Evolutionary conservation across 2,113 vertebrate genomes (phyloP), one percentile per base, ranked within the genome.

Genomic region (Daphoenositta chrysoptera): DNA sequence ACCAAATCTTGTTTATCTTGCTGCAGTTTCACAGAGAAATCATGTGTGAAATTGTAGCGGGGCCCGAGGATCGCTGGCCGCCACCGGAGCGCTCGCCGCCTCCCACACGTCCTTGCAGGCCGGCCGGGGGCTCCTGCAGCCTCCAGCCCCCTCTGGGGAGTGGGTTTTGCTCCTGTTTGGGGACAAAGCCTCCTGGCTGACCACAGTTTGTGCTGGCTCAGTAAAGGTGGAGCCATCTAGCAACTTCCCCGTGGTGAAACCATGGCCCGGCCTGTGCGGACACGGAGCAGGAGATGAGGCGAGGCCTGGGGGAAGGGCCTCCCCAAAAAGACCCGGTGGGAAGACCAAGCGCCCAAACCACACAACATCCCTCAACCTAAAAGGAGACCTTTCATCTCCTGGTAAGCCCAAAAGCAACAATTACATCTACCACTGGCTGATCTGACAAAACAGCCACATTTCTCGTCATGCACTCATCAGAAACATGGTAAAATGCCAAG

Each of bases 1-100:
- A 96, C 94, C 87, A 97, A 97, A 97, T 97, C 94, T 66, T 97
- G 96, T 98, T 98, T 97, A 97, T 97, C 97, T 96, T 97, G 98
- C 91, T 98, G 97, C 88, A 48, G 84, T 94, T 97, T 97, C 97
- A 31, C 92, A 77, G 91, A 96, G 95, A 96, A 96, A 97, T 97
- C 87, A 79, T 94, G 95, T 98, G 98, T 98, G 97, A 98, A 97
- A 96, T 98, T 98, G 98, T 94, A 97, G 96, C 33, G 20, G 95
- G 91, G 64, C 87, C 96, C 47, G 66, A 87, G 16, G 3, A 60
- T n/a, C 0, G 0, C 75, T 16, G 78, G 56, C 54, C 40, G 0
- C 31, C 26, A 22, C 57, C 27, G 13, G 11, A 3, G 75, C 3
- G 0, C 76, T 89, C 24, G 3, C 18, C 5, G 48, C 51, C 64